Evolutionary conservation across 2,797 vertebrate species (phyloP), one percentile per base, ranked within the genome.

Genomic region (Podarcis lilfordi): DNA sequence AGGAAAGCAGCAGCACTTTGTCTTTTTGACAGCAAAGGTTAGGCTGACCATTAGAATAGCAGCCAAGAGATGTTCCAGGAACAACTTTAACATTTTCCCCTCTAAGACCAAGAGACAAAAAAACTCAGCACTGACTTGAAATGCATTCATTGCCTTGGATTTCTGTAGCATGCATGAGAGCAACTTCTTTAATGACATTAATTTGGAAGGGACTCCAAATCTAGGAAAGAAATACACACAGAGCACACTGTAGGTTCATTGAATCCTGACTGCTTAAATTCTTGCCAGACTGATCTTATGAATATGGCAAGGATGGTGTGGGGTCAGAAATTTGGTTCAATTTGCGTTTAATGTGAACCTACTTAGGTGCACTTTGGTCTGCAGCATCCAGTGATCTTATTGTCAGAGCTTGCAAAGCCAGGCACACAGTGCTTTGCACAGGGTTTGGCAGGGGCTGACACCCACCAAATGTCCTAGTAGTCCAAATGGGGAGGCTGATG

Each of bases 11-110:
- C 1, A 8, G 8, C 50, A 91, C 8, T 95, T 93, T 84, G 35
- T 92, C 90, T 93, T 95, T 91, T 23, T 94, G 94, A 90, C 91
- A 93, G 69, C 35, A 89, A 94, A 94, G 88, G 86, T 94, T 92
- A 93, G 82, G 55, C 32, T 92, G 90, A 89, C 69, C 78, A 89
- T 88, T 91, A 88, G 86, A 94, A 86, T 4, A 88, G n/a, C 8
- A 87, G 23, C 69, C 45, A 94, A 43, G 2, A 84, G 76, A 32
- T 21, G 29, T 40, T 27, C 82, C 86, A 93, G 75, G 74, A 91
- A 88, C 1, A 90, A 80, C 6, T 80, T 85, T 84, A 88, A 37
- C 50, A 76, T 45, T 0, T 35, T 0, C 50, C 50, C 50, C 50
- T 94, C 64, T 35, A 88, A 93, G 77, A 82, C 25, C 4, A 89